A percentile compares a stretch with the other conserved stretches of the same genome.
Conservation (phyloP, 2,888 invertebrate genomes). For the Eretmocerus hayati region DNA sequence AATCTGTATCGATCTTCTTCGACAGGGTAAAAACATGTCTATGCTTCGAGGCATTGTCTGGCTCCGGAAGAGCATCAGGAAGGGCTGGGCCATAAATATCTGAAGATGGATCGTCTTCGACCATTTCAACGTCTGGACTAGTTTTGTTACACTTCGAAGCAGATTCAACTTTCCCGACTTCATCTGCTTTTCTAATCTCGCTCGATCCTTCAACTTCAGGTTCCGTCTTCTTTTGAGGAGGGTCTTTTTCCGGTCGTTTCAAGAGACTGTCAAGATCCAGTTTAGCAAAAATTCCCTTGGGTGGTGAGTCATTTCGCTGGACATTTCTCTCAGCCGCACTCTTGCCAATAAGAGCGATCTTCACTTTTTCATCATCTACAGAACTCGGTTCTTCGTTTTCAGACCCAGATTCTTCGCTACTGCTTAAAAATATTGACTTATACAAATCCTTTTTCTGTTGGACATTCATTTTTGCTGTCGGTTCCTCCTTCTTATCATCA, state of each 20-base stretch:
- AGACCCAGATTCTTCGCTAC: constrained; percentile 61
- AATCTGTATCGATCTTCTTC: constrained; percentile 22
- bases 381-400: constrained; percentile 40
- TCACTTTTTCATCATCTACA: constrained; percentile 32
- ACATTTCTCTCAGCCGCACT: constrained; percentile 50
- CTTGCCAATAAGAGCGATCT: constrained; percentile 35
- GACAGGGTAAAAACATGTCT: constrained; percentile 33
- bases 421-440: constrained; percentile 81
- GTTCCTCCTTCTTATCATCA: neutral
- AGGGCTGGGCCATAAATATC: constrained; percentile 56
- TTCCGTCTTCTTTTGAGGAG: neutral
- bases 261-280: constrained; percentile 55
- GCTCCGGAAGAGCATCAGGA: constrained; percentile 45
- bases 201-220: constrained; percentile 1
- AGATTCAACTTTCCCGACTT: neutral
- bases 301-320: constrained; percentile 61
- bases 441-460: constrained; percentile 71
- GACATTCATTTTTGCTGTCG: constrained; percentile 25
- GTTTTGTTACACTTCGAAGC: neutral
- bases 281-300: constrained; percentile 65
- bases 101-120: constrained; percentile 19
- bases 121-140: constrained; percentile 7
- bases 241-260: constrained; percentile 17
- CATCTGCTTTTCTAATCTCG: neutral
- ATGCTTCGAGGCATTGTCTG: constrained; percentile 12